Percentiles rank a stretch among this genome's conserved stretches.
Conservation (phyloP, 2,888 invertebrate genomes). For the Branchellion lobata region DNA sequence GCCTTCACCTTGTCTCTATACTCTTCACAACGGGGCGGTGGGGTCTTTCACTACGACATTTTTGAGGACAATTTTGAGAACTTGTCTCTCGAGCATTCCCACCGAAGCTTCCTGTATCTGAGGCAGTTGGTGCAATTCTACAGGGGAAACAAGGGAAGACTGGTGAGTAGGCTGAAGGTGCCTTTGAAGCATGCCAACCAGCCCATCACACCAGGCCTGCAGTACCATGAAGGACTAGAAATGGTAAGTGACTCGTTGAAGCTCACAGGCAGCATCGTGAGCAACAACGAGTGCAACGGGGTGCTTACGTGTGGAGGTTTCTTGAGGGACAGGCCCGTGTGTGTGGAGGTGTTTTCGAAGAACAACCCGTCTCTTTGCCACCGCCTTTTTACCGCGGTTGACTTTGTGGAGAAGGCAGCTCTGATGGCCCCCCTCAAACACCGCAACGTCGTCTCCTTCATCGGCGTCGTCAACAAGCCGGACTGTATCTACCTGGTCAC, state of each 20-base stretch:
- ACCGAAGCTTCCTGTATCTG: slow-evolving; percentile 51
- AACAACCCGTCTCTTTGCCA: slow-evolving; percentile 46
- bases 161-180: slow-evolving; percentile 50
- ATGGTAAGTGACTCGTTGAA: slow-evolving; percentile 45
- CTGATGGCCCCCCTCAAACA: slow-evolving; percentile 49
- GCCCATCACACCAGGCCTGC: slow-evolving; percentile 51
- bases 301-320: slow-evolving; percentile 48
- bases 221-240: slow-evolving; percentile 48
- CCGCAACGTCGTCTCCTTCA: slow-evolving; percentile 50
- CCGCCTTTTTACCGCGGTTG: slow-evolving; percentile 46
- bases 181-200: slow-evolving; percentile 50
- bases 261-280: slow-evolving; percentile 49
- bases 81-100: slow-evolving; percentile 50
- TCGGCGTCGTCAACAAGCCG: slow-evolving; percentile 49
- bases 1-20: background rate
- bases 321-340: no score
- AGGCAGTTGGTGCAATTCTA: slow-evolving; percentile 51
- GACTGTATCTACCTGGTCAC: slow-evolving; percentile 51
- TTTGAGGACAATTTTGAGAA: slow-evolving; percentile 49
- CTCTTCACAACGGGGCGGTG: background rate
- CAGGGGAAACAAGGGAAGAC: slow-evolving; percentile 50
- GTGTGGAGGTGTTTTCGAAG: slow-evolving; percentile 50
- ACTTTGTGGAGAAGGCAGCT: slow-evolving; percentile 51
- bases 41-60: slow-evolving; percentile 52
- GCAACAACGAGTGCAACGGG: slow-evolving; percentile 50